Base-by-base conservation (phyloP, 2,797 vertebrate genomes). In the Crenichthys baileyi region DNA sequence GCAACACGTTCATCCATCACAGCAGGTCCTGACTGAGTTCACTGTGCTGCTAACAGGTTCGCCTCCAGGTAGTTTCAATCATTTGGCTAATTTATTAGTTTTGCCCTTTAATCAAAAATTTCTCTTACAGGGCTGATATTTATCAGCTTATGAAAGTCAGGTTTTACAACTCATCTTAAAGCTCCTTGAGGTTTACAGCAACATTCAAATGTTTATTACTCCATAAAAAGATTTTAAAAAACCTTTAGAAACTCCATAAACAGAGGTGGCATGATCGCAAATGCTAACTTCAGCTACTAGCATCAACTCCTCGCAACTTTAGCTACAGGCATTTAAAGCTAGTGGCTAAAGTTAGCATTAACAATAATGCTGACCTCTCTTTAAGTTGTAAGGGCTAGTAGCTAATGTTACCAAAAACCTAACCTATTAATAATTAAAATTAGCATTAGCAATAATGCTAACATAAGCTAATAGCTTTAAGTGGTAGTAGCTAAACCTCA, bases 1-100 rank as follows among this genome's bases (percentile, higher is more conserved):
- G 91, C 93, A 93, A 91, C 90, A 81, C 78, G 83, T 91, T 84
- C 26, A n/a, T 78, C 85, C 83, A 74, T 68, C 79, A 79, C 86
- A 92, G 83, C 87, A 92, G 89, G 70, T 82, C 67, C 44, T 12
- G 70, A 56, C 74, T 83, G 78, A 84, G 85, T 89, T 90, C 81
- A 79, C 80, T 26, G 72, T 16, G 73, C 78, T 61, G 70, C 72
- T 72, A 72, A 87, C 58, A 44, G 31, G 51, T n/a, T 78, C 48
- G 63, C 50, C 3, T 0, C 0, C 75, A 70, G 55, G 44, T 31
- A 46, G 2, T 11, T 8, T 26, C 2, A 48, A 26, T 75, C 20
- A 31, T 50, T 53, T 51, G 7, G 44, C 63, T 41, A 46, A 70
- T 15, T 46, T 7, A 48, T 24, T 16, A 16, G 67, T 15, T 70